phyloP scores from a whole-genome alignment of 2,113 vertebrate genomes.

The Stigmatopora nigra region DNA sequence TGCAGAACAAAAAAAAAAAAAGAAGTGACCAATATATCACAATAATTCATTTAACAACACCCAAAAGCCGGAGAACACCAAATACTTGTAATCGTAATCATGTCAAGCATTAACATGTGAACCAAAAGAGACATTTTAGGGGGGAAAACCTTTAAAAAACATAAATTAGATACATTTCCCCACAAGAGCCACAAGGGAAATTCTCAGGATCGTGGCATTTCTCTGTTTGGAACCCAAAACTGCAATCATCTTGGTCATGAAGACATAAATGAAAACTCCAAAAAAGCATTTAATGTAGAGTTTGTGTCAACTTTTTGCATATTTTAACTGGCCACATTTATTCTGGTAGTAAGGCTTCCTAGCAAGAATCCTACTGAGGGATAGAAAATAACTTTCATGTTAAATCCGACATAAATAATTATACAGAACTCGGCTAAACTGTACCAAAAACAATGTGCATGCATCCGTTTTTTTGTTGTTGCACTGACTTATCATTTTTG shows the following conservation, averaged over 20 bases:
- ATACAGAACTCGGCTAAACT: no score
- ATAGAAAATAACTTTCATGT: no score
- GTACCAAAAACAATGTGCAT: no score
- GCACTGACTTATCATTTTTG: no score
- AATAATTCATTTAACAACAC: constrained; percentile 28
- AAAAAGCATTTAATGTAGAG: constrained; percentile 3
- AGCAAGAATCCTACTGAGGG: background rate
- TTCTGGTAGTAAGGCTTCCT: background rate
- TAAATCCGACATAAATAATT: no score
- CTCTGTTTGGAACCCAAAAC: constrained; percentile 8
- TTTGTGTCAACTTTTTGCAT: constrained; percentile 1
- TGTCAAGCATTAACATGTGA: constrained; percentile 36
- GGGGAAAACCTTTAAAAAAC: constrained; percentile 9
- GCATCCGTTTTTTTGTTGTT: no score
- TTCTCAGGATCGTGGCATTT: constrained; percentile 32
- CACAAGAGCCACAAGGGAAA: constrained; percentile 25
- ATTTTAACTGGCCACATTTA: background rate
- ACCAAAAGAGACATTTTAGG: constrained; percentile 25
- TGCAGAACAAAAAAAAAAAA: constrained; percentile 41
- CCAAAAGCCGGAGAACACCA: constrained; percentile 37
- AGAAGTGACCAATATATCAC: background rate
- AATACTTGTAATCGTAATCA: constrained; percentile 28
- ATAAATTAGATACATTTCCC: constrained; percentile 23
- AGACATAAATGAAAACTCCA: constrained; percentile 2
- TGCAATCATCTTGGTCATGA: constrained; percentile 9